Base-by-base conservation (phyloP, 2,797 vertebrate genomes). In the Sebastes itinus region DNA sequence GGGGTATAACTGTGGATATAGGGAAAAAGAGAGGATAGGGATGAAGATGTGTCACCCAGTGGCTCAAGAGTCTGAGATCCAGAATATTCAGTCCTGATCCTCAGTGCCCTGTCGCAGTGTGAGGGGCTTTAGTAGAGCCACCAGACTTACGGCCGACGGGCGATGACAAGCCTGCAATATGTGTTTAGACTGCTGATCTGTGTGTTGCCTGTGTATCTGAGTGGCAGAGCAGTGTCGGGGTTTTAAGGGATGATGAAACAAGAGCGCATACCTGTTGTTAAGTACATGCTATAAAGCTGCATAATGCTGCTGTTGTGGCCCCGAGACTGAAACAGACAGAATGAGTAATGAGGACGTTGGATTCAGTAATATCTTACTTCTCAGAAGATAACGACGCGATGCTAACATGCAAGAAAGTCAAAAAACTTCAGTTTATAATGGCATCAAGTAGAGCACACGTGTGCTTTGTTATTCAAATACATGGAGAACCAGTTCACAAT, bases 1-100 rank as follows among this genome's bases (percentile, higher is more conserved):
- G 46, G 84, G 7, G 78, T 86, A 78, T 95, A 95, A 95, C 90
- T 89, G 96, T 92, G 91, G 88, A 92, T 95, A 92, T 94, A 94
- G 94, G 81, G 77, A 28, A 60, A 12, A 72, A 60, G n/a, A 61
- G 58, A 63, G 64, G 52, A 72, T 27, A 23, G 61, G 28, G 75
- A 79, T 67, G 75, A 77, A 81, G 74, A 79, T 64, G 74, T 87
- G 92, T 85, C 94, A 90, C 92, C 75, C 56, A 82, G 90, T 93
- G 94, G 92, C 89, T 91, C 86, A 86, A 93, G 73, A 77, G 75
- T 80, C 81, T 30, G 23, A 81, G 79, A 80, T 83, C 63, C 77
- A 78, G 63, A 86, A 90, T 84, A 77, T 84, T 87, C 72, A n/a
- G 81, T 59, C 32, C 68, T 92, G 86, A 92, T 92, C 90, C 87